A percentile compares a stretch with the other conserved stretches of the same genome.
phyloP scores from a whole-genome alignment of 2,797 vertebrate genomes.

The Mormyrops attenuatus region DNA sequence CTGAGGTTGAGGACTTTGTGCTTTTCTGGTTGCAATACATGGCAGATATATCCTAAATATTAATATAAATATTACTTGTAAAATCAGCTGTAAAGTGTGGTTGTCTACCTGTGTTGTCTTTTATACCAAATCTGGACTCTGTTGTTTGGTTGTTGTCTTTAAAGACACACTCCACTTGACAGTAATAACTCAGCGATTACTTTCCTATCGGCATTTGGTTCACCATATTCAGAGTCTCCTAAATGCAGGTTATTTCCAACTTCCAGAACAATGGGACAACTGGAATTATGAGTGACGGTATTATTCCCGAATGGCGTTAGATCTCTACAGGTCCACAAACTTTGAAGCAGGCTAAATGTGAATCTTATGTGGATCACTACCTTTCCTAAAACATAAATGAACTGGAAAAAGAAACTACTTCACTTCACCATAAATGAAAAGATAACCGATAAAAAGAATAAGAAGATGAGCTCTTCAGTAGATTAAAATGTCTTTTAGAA shows the following conservation, averaged over 20 bases:
- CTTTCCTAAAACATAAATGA: background rate
- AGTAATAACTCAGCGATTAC: background rate
- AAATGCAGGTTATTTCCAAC: background rate
- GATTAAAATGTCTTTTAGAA: slow-evolving; percentile 15
- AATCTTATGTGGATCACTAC: background rate
- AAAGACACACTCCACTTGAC: background rate
- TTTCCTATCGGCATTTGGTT: background rate
- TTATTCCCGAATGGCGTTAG: background rate
- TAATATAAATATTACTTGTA: background rate
- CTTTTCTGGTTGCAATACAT: background rate
- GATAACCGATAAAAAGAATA: slow-evolving; percentile 11
- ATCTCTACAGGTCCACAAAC: background rate
- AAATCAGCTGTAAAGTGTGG: background rate
- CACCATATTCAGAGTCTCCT: background rate
- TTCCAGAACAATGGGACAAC: background rate
- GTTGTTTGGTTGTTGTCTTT: background rate
- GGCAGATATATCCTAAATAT: background rate
- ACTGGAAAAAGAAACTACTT: slow-evolving; percentile 19
- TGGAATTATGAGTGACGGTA: background rate
- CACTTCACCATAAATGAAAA: slow-evolving; percentile 17
- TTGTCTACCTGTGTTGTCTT: background rate
- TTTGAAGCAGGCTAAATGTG: background rate
- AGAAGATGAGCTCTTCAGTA: slow-evolving; percentile 14
- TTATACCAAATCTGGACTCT: background rate
- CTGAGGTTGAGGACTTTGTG: background rate